Evolutionary conservation across 2,113 vertebrate species (phyloP), one percentile per base, ranked within the genome.

Genomic region (Chelonoidis abingdonii): DNA sequence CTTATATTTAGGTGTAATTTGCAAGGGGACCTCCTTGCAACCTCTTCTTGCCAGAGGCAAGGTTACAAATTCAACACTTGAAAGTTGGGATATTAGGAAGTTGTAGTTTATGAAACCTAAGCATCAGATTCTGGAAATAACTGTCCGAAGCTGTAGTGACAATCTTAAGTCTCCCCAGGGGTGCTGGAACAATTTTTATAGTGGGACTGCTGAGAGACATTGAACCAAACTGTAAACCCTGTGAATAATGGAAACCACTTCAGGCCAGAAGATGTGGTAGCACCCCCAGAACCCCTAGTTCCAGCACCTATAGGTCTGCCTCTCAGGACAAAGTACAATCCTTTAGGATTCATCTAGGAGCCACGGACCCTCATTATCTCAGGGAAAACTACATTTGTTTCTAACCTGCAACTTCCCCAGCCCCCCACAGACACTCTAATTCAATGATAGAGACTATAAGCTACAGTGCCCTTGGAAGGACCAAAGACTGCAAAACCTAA

Each of bases 371-470:
- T 85, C 1, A 1, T 86, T 94, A 89, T 91, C 21, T 80, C n/a
- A 80, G 62, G 89, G 86, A 56, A 94, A 82, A 49, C 81, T 90
- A 87, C 89, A 11, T 89, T 89, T 41, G 47, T 75, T 86, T 95
- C 79, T 91, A 81, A 95, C 89, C 47, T 88, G 25, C 80, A 89
- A 65, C 65, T n/a, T 93, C 38, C 31, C 86, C 4, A 11, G 83
- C 31, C 95, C 83, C 94, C 87, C 83, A 62, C 44, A 89, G 72
- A 29, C 94, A 80, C 31, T 9, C 52, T 44, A 2, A 22, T 50
- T 86, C 83, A 93, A 90, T 62, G 10, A 86, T 90, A 17, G n/a
- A 95, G 95, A 91, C n/a, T 52, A 56, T 52, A 56, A 8, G 7
- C 17, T 69, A n/a, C 65, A 69, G 8, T 88, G 52, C 59, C 84